Evolutionary conservation across 2,797 vertebrate species (phyloP).

Genomic region (Hyperoplus immaculatus): DNA sequence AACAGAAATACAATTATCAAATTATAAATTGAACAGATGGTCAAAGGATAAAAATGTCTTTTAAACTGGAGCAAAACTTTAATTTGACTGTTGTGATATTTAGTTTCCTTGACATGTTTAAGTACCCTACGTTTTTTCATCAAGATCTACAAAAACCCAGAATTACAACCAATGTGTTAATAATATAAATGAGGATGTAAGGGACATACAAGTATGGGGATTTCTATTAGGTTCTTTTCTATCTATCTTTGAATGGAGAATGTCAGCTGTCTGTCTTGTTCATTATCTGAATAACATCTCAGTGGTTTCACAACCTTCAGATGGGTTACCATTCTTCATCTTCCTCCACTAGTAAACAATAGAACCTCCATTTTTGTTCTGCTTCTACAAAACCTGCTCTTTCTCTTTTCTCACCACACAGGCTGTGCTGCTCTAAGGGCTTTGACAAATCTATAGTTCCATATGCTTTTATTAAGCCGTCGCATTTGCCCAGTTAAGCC

Average conservation of each 20-base stretch:
- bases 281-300: constrained; percentile 19
- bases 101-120: not conserved
- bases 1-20: constrained; percentile 1
- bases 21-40: constrained; percentile 31
- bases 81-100: constrained; percentile 1
- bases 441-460: constrained; percentile 72
- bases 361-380: constrained; percentile 14
- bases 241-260: constrained; percentile 1
- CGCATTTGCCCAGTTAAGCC: constrained; percentile 78
- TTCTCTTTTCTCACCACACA: constrained; percentile 32
- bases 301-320: constrained; percentile 20
- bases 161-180: not conserved
- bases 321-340: constrained; percentile 21
- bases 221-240: constrained; percentile 4
- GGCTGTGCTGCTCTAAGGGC: constrained; percentile 57
- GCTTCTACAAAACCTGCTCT: not conserved
- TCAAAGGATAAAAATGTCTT: constrained; percentile 19
- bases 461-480: constrained; percentile 72
- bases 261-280: constrained; percentile 17
- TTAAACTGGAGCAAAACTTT: constrained; percentile 16
- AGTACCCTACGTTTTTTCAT: not conserved
- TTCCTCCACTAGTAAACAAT: constrained; percentile 16
- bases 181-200: not conserved
- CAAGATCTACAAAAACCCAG: not conserved
- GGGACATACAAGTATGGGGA: not conserved